Conservation (phyloP, 2,113 vertebrate genomes). For the Phylloscopus trochilus region DNA sequence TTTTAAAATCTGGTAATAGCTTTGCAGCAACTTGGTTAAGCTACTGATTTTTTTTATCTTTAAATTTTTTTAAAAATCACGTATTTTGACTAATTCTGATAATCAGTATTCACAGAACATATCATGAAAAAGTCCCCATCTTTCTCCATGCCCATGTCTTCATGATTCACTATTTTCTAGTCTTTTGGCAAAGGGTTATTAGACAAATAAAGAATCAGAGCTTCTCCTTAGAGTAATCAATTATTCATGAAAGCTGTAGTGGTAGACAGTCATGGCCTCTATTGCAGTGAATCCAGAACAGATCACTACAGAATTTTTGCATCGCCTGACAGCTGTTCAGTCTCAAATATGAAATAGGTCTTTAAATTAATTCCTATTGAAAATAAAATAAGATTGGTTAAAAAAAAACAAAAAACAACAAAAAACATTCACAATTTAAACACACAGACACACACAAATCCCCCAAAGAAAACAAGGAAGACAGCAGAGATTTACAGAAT, state of each 20-base stretch:
- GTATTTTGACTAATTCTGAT: neutral
- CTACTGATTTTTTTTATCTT: neutral
- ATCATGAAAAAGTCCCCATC: neutral
- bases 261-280: neutral
- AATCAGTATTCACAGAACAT: neutral
- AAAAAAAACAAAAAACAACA: neutral
- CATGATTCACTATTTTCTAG: neutral
- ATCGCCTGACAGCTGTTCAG: conserved; percentile 9
- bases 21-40: neutral
- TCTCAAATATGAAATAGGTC: neutral
- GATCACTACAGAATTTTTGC: neutral
- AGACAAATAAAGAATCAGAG: conserved; percentile 11
- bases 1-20: neutral
- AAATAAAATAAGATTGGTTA: neutral
- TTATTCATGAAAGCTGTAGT: conserved; percentile 18
- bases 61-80: neutral
- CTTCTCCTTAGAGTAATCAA: conserved; percentile 25
- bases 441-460: no score
- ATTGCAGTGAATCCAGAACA: neutral
- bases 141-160: neutral
- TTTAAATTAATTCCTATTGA: neutral
- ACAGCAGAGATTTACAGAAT: neutral
- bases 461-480: neutral
- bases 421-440: no score
- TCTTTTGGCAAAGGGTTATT: neutral